Base-by-base conservation (phyloP, 1,140 invertebrate species). In the Megalopta genalis region DNA sequence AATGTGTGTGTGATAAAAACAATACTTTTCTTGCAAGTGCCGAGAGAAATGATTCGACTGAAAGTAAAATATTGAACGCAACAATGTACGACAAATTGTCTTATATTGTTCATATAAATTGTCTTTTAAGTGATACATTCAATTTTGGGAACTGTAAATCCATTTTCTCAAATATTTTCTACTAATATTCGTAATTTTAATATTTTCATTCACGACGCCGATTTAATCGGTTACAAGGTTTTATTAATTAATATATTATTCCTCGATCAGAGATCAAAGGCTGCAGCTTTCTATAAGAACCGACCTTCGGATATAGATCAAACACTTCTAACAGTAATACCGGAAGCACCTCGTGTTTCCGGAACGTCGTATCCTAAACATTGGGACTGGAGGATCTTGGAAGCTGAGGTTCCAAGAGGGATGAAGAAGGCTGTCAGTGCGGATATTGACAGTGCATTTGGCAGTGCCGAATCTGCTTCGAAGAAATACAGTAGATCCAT, bases 311-410 rank as follows among this genome's bases (percentile, higher is more conserved):
- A 98, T 90, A 93, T 97, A 23, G 96, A 97, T 80, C 93, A 95
- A 68, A 94, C 94, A 71, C 90, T 94, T 52, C 91, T 97, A n/a
- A 93, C 94, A 66, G 93, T 94, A 54, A 91, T 97, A 81, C 97
- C 97, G 9, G 96, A 97, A 62, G 96, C 96, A 42, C 97, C 97
- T 12, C 93, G 97, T 83, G 95, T 95, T 32, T 95, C 96, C 2
- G 95, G 95, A 49, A 94, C 94, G 57, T 93, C 94, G 14, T 95
- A 95, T 84, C 95, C 95, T 21, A 90, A 94, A 59, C 93, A 93
- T 52, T 96, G 95, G 94, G 96, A 97, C 81, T 97, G 96, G 97
- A 94, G 94, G 86, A 92, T 96, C 69, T 89, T 96, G 67, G 94
- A 94, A 70, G 90, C 90, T 1, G 93, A 94, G 10, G 46, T 69